Conservation (phyloP, 2,113 vertebrate genomes). For the Chelonoidis abingdonii region DNA sequence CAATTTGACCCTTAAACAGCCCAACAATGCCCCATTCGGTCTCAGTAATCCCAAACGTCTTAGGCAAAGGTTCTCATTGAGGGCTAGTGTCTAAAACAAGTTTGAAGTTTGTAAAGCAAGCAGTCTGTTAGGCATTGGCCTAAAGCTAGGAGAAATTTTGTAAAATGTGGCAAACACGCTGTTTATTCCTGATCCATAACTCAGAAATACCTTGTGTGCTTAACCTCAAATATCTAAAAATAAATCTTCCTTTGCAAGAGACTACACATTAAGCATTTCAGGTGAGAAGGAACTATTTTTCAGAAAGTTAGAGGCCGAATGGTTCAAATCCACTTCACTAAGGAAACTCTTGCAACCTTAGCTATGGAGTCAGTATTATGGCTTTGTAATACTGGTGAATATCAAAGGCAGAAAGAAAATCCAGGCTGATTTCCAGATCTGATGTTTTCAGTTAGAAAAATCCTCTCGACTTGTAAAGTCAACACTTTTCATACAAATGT, state of each 20-base stretch:
- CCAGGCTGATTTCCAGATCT: background rate
- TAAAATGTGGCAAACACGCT: background rate
- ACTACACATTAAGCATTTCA: background rate
- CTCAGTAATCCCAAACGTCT: background rate
- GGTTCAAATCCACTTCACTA: rapidly evolving
- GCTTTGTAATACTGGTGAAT: background rate
- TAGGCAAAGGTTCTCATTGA: background rate
- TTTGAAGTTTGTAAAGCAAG: background rate
- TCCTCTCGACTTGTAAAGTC: background rate
- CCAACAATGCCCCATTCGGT: background rate
- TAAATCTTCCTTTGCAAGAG: background rate
- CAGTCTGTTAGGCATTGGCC: background rate
- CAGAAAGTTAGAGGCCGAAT: background rate
- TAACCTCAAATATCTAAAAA: background rate
- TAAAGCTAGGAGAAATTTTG: background rate
- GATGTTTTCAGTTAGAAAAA: background rate
- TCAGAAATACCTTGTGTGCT: background rate
- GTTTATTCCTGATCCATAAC: background rate
- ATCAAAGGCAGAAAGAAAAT: background rate
- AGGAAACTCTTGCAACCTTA: background rate
- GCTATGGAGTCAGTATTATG: background rate
- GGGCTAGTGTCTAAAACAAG: background rate
- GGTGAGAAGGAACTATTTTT: rapidly evolving
- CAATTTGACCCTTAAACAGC: background rate
- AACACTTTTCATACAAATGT: background rate